Conservation (phyloP, 2,888 invertebrate species). For the Arctia plantaginis region DNA sequence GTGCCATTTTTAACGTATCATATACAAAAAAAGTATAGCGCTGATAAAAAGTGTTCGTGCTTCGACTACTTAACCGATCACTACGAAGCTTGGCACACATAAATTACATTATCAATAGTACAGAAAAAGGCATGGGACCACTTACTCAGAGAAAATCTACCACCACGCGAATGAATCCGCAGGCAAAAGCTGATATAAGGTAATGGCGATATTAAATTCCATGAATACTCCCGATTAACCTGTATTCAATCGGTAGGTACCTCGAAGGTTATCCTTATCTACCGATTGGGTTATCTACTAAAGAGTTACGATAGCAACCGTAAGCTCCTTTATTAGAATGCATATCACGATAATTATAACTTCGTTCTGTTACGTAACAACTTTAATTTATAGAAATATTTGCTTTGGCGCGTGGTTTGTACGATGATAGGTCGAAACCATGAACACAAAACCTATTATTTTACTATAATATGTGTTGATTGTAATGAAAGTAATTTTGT, state of each 20-base stretch:
- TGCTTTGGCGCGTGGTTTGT: too few species aligned
- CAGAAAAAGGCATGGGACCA: background rate
- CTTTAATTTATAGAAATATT: background rate
- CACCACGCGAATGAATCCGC: background rate
- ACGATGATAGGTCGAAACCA: too few species aligned
- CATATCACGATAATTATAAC: background rate
- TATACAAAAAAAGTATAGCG: background rate
- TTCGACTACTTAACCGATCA: background rate
- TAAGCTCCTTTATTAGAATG: background rate
- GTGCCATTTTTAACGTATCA: background rate
- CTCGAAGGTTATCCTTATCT: conserved; percentile 1
- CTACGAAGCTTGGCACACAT: background rate
- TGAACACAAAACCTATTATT: too few species aligned
- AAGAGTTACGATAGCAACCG: background rate
- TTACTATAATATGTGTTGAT: too few species aligned
- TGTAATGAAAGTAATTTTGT: too few species aligned
- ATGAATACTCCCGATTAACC: background rate
- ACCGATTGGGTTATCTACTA: background rate
- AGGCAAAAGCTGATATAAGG: background rate
- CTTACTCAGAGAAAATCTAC: background rate
- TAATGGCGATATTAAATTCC: background rate
- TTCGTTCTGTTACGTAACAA: background rate
- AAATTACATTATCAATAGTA: background rate
- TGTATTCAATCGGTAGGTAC: background rate
- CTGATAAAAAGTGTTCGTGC: background rate